Conservation (phyloP, 1,140 invertebrate species). For the Brachionus koreanus region DNA sequence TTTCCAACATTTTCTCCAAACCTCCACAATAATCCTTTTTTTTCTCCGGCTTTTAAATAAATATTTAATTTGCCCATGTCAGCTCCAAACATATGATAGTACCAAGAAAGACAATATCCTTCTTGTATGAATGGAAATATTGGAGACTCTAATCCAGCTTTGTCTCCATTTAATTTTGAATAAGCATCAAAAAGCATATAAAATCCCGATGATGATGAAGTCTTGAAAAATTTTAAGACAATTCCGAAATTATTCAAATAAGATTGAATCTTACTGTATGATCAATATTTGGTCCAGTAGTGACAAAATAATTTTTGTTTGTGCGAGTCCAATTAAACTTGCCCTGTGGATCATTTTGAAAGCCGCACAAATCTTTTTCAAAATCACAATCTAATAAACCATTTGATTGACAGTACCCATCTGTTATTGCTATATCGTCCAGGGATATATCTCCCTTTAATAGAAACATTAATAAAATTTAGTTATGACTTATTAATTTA, state of each 20-base stretch:
- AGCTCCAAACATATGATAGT: conserved; percentile 45
- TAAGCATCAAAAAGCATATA: conserved; percentile 39
- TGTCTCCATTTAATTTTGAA: conserved; percentile 1
- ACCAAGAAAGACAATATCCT: conserved; percentile 45
- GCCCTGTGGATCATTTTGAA: conserved; percentile 68
- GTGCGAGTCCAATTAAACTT: conserved; percentile 72
- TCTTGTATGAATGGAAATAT: background rate
- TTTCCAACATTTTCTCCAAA: conserved; percentile 36
- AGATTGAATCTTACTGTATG: conserved; percentile 48
- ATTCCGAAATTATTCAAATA: background rate
- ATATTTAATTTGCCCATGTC: conserved; percentile 45
- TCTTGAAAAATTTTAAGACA: background rate
- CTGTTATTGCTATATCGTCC: conserved; percentile 49
- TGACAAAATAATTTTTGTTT: conserved; percentile 60
- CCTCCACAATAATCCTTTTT: conserved; percentile 32
- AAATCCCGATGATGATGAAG: background rate
- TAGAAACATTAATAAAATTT: background rate
- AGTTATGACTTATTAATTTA: too few relatives aligned
- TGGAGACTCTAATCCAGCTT: conserved; percentile 30
- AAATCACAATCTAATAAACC: conserved; percentile 65
- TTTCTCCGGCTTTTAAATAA: conserved; percentile 10
- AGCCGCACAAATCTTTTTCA: conserved; percentile 69
- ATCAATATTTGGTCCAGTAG: conserved; percentile 52
- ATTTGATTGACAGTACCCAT: conserved; percentile 47
- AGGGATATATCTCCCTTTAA: conserved; percentile 50